Percentiles rank a stretch among this genome's conserved stretches.
These are phyloP conservation scores for Atherix ibis DNA, from an alignment of 2,888 invertebrate genomes.

Conservation along the genomic window DNA sequence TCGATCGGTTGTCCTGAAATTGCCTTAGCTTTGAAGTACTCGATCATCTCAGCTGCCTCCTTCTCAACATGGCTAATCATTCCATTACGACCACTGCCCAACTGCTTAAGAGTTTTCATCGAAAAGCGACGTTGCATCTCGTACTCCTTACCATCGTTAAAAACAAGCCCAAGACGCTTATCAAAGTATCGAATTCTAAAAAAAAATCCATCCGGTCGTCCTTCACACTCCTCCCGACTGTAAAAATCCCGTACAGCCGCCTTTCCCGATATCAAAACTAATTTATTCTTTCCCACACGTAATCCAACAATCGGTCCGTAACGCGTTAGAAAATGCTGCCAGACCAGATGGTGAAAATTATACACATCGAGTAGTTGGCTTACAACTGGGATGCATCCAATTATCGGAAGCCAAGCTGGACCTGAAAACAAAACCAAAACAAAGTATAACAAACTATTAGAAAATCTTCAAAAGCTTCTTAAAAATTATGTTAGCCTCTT, in stretches of 20 bases:
- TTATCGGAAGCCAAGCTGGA: conserved; percentile 38
- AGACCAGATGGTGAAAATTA: conserved; percentile 40
- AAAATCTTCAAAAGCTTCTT: too few relatives aligned
- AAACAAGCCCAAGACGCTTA: conserved; percentile 49
- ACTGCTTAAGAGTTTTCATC: conserved; percentile 43
- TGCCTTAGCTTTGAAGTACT: conserved; percentile 26
- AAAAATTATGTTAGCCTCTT: too few relatives aligned
- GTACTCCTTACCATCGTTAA: conserved; percentile 51
- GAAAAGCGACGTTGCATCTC: conserved; percentile 49
- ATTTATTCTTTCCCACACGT: conserved; percentile 42
- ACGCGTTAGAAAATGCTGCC: conserved; percentile 38
- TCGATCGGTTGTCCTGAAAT: conserved; percentile 27
- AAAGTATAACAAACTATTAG: too few relatives aligned
- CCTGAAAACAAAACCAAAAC: conserved; percentile 35
- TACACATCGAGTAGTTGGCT: conserved; percentile 23
- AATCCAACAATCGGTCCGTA: conserved; percentile 52
- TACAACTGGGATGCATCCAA: conserved; percentile 36
- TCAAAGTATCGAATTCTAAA: conserved; percentile 49
- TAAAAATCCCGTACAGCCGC: conserved; percentile 46
- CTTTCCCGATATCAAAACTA: conserved; percentile 45
- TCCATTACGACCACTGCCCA: conserved; percentile 40
- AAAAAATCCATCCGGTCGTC: conserved; percentile 55
- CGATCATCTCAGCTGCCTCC: conserved; percentile 39
- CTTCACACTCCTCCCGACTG: conserved; percentile 46
- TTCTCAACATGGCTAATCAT: conserved; percentile 44